Evolutionary conservation across 2,888 invertebrate species (phyloP).

Genomic region (Drosophila meridiana): DNA sequence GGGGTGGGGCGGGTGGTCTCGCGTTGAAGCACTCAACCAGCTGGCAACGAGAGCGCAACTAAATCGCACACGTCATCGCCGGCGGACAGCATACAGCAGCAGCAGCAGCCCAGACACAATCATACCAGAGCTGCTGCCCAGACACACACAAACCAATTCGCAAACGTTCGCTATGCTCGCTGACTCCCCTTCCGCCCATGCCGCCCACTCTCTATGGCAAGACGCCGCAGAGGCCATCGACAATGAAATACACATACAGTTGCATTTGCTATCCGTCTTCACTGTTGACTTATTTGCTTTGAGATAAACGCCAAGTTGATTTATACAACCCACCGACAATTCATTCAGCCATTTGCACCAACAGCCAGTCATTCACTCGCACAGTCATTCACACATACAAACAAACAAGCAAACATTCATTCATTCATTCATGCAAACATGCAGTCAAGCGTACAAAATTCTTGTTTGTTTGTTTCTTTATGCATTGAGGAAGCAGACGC

Average conservation of each 20-base stretch:
- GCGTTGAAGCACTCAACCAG: constrained; percentile 20
- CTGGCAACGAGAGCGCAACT: constrained; percentile 58
- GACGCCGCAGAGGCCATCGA: constrained; percentile 27
- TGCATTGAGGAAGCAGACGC: constrained; percentile 68
- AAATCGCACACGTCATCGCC: constrained; percentile 76
- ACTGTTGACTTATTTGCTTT: constrained; percentile 80
- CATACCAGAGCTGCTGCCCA: neutral
- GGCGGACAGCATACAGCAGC: constrained; percentile 17
- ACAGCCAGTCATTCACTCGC: constrained; percentile 39
- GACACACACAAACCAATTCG: neutral
- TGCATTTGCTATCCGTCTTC: constrained; percentile 78
- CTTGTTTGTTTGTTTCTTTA: constrained; percentile 80
- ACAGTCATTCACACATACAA: constrained; percentile 23
- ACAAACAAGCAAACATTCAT: constrained; percentile 24
- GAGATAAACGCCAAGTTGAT: constrained; percentile 80
- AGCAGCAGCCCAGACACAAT: constrained; percentile 5
- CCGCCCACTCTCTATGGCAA: neutral
- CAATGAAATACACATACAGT: constrained; percentile 36
- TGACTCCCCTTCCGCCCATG: neutral
- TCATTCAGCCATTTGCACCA: constrained; percentile 78
- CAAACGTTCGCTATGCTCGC: neutral
- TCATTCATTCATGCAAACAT: constrained; percentile 66
- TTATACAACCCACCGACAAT: constrained; percentile 80
- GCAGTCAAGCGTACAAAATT: constrained; percentile 75
- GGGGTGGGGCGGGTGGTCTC: neutral